Conservation (phyloP, 2,113 vertebrate species). For the Tricholaema leucomelas region DNA sequence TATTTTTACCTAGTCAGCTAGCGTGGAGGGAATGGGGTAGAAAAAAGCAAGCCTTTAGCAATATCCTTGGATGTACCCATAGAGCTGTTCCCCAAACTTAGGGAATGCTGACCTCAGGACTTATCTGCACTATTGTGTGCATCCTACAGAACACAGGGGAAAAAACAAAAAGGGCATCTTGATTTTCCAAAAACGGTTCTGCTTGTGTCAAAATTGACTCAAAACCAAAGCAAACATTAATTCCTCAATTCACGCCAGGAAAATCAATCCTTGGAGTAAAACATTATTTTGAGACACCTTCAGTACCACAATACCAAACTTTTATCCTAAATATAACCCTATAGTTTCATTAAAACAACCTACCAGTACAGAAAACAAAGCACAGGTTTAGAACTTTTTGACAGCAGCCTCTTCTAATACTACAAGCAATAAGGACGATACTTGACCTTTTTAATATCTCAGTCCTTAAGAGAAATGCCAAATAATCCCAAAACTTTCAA, state of each 20-base stretch:
- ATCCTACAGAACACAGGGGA: neutral
- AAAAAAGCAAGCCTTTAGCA: neutral
- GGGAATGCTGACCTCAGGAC: neutral
- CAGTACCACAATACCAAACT: neutral
- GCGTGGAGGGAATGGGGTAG: neutral
- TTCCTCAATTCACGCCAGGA: neutral
- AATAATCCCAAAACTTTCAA: neutral
- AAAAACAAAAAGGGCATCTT: neutral
- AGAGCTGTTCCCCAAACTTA: neutral
- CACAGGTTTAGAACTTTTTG: neutral
- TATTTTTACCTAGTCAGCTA: slow-evolving; percentile 36
- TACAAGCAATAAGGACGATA: neutral
- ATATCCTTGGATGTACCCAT: neutral
- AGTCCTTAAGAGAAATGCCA: neutral
- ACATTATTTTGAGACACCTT: neutral
- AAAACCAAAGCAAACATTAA: neutral
- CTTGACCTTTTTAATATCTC: neutral
- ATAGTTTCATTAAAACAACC: neutral
- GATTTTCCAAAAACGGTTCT: neutral
- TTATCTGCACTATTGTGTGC: neutral
- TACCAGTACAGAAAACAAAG: neutral
- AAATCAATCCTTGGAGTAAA: neutral
- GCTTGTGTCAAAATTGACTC: neutral
- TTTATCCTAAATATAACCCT: neutral
- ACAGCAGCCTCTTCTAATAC: neutral